Evolutionary conservation across 2,888 invertebrate species (phyloP), one percentile per base, ranked within the genome.

Genomic region (Peribatodes rhomboidaria): DNA sequence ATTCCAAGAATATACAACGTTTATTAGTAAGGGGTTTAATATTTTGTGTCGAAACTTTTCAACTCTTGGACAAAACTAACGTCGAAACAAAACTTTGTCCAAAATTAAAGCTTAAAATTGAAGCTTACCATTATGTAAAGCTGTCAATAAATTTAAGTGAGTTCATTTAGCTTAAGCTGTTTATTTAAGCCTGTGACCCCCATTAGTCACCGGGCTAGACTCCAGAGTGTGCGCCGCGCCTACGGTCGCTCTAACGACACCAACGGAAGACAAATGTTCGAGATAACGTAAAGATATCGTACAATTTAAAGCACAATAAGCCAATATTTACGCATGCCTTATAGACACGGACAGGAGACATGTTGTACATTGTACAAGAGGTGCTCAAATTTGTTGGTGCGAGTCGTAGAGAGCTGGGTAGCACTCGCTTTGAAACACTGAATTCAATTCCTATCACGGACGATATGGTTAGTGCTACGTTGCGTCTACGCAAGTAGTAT

Each of bases 281-380:
- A 79, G 86, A 87, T 87, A 87, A 76, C 72, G 74, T 77, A 84
- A 82, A 84, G 85, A 86, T 87, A 88, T 77, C 79, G 81, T 79
- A 78, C 81, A 82, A 86, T 84, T 83, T 86, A 82, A 78, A 77
- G 74, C 76, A 79, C 84, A 84, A 83, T 82, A 37, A 50, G 75
- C 71, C 74, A 75, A 73, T 83, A 85, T 85, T 82, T 81, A 81
- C 79, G 66, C 70, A 62, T 63, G 60, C 68, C 71, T 61, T 61
- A 65, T 54, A 64, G 71, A 66, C 67, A 68, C 50, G 50, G 73
- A 70, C 71, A 67, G 44, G 63, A 35, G 46, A 68, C 63, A 67
- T 60, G 68, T 65, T 56, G 44, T 68, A 69, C 56, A 60, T 65
- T 56, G 44, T 68, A 69, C 56, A 60, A 10, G 42, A 37, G 35